These are phyloP conservation scores for Scartelaos histophorus DNA, from an alignment of 2,113 vertebrate genomes.

Conservation along the genomic window DNA sequence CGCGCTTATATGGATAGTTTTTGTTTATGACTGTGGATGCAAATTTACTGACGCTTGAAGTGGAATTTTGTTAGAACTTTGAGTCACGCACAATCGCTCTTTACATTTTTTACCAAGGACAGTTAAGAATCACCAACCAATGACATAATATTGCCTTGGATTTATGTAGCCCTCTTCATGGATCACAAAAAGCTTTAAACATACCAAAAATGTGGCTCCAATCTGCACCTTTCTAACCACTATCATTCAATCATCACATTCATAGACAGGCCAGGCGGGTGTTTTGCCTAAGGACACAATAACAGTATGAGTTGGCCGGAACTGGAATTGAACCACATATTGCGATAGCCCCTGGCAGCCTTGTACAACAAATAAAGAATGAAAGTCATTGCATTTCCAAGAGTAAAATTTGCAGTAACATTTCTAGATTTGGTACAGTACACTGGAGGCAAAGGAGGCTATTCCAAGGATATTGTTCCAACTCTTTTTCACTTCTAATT, in stretches of 20 bases:
- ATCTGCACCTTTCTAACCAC: no score
- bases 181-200: not conserved
- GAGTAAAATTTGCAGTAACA: not conserved
- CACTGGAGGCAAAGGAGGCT: not conserved
- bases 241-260: not conserved
- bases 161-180: no score
- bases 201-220: no score
- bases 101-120: no score
- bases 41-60: not conserved
- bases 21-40: constrained; percentile 2
- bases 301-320: not conserved
- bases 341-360: not conserved
- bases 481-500: not conserved
- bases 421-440: not conserved
- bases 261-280: not conserved
- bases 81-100: no score
- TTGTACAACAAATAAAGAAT: not conserved
- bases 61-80: no score
- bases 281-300: not conserved
- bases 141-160: no score
- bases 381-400: not conserved
- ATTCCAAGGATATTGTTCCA: not conserved
- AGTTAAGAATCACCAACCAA: no score
- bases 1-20: not conserved
- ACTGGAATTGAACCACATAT: not conserved